Conservation (phyloP, 2,113 vertebrate species). For the Apistogramma diplotaenia region DNA sequence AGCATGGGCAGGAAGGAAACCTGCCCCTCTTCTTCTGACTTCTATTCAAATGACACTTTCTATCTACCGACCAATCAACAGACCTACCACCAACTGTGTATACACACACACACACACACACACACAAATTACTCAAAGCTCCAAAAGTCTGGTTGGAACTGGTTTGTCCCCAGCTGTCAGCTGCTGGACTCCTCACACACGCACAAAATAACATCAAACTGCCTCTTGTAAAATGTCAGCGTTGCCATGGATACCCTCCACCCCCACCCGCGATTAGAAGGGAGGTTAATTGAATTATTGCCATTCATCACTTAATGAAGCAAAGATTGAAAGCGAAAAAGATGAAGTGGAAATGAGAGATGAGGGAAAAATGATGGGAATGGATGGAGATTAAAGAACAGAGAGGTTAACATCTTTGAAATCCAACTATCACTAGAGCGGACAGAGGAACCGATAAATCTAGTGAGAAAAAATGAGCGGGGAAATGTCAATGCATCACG, state of each 20-base stretch:
- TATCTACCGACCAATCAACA: slow-evolving; percentile 46
- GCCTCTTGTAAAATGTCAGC: slow-evolving; percentile 67
- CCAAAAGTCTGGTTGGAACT: slow-evolving; percentile 51
- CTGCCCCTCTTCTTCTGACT: slow-evolving; percentile 46
- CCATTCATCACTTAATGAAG: slow-evolving; percentile 51
- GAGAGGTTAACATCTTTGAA: slow-evolving; percentile 20
- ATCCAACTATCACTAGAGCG: slow-evolving; percentile 4
- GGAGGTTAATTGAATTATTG: slow-evolving; percentile 72
- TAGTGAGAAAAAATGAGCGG: not conserved
- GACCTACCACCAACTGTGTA: slow-evolving; percentile 34
- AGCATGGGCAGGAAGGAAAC: slow-evolving; percentile 68
- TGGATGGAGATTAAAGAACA: not conserved
- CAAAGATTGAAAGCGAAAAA: slow-evolving; percentile 6
- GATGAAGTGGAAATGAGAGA: not conserved
- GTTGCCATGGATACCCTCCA: slow-evolving; percentile 56
- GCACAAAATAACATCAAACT: slow-evolving; percentile 45
- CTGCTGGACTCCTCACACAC: slow-evolving; percentile 42
- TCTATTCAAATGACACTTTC: slow-evolving; percentile 55
- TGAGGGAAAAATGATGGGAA: not conserved
- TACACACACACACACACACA: not conserved
- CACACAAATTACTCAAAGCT: slow-evolving; percentile 8
- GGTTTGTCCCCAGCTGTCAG: slow-evolving; percentile 62
- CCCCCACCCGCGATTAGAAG: slow-evolving; percentile 41
- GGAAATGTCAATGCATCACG: slow-evolving; percentile 19
- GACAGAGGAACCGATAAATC: not conserved